Percentiles rank a stretch among this genome's conserved stretches.
Conservation (phyloP, 2,113 vertebrate species). For the Charadrius vociferus region DNA sequence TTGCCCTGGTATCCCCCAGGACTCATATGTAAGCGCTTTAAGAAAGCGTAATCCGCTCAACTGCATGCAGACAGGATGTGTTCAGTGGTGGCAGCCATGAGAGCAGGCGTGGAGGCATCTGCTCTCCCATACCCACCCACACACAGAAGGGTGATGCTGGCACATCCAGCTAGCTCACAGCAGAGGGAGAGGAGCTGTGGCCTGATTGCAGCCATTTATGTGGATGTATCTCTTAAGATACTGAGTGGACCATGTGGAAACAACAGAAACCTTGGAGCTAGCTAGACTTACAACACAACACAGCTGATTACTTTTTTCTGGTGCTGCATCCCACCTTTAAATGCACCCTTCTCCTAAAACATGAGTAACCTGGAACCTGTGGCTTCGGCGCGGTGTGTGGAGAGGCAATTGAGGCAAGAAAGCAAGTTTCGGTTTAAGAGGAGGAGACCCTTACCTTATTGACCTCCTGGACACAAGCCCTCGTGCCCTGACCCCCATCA, state of each 20-base stretch:
- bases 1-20: not conserved
- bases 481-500: constrained; percentile 69
- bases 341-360: not conserved
- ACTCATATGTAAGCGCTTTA: not conserved
- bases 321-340: not conserved
- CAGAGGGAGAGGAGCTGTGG: not conserved
- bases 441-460: constrained; percentile 58
- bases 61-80: not conserved
- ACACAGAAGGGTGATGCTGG: too few relatives aligned
- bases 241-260: not conserved
- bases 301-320: not conserved
- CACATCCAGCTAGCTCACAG: not conserved
- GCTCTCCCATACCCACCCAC: not conserved
- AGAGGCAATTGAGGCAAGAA: fast-evolving
- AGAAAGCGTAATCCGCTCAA: not conserved
- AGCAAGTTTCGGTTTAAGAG: not conserved
- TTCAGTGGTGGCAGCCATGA: not conserved
- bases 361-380: not conserved
- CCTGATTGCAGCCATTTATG: not conserved
- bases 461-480: not conserved
- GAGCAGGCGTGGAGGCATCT: not conserved
- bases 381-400: fast-evolving
- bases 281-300: not conserved
- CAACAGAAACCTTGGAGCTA: not conserved
- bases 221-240: not conserved